These are phyloP conservation scores for Melieria omissa DNA, from an alignment of 2,888 invertebrate species.

Conservation along the genomic window DNA sequence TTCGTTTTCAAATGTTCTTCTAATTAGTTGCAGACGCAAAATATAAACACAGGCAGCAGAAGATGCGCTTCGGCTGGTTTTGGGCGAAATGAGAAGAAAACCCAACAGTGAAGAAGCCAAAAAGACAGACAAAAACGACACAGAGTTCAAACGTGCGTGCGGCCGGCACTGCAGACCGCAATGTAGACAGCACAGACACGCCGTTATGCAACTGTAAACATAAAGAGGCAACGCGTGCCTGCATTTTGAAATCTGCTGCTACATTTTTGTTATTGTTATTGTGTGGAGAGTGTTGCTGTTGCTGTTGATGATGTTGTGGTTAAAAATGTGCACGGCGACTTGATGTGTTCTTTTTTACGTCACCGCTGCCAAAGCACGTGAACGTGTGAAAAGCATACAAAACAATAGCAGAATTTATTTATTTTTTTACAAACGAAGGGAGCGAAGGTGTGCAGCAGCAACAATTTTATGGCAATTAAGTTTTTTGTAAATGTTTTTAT, in stretches of 20 bases:
- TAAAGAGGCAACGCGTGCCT: background rate
- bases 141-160: background rate
- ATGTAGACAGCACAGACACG: background rate
- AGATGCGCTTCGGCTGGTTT: too few species aligned
- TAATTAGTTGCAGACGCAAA: conserved; percentile 51
- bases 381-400: too few species aligned
- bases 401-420: too few species aligned
- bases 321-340: too few species aligned
- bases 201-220: conserved; percentile 20
- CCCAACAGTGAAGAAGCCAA: too few species aligned
- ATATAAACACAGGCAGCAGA: conserved; percentile 20
- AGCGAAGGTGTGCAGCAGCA: too few species aligned
- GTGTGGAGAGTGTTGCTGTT: background rate
- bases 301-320: background rate
- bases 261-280: conserved; percentile 2
- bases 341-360: too few species aligned
- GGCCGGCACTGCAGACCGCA: background rate
- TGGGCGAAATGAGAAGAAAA: too few species aligned
- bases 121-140: conserved; percentile 18
- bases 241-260: background rate
- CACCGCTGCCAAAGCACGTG: too few species aligned
- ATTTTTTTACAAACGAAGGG: too few species aligned
- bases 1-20: conserved; percentile 54
- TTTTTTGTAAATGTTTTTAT: too few species aligned
- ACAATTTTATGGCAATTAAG: too few species aligned